These are phyloP conservation scores for Sympetrum striolatum DNA, from an alignment of 2,888 invertebrate genomes.

Conservation along the genomic window DNA sequence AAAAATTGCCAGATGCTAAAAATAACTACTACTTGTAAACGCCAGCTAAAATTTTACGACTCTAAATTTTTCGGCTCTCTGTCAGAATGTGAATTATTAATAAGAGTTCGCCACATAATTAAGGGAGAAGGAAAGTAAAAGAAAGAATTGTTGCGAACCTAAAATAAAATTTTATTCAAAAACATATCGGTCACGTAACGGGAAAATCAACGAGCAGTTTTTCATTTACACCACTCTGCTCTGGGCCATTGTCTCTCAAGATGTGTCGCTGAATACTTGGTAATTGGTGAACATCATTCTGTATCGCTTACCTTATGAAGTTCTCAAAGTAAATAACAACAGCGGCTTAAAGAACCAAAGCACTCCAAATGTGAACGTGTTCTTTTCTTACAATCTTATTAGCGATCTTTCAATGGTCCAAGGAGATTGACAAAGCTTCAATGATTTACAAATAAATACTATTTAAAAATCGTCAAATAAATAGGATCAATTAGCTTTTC, in stretches of 20 bases:
- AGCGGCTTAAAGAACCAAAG: too few relatives aligned
- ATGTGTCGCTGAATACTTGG: neutral
- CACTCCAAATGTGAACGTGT: too few relatives aligned
- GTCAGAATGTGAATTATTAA: neutral
- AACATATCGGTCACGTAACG: constrained; percentile 12
- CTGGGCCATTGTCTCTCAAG: neutral
- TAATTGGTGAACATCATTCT: neutral
- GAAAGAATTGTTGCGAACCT: neutral
- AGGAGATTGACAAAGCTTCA: too few relatives aligned
- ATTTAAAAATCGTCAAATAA: too few relatives aligned
- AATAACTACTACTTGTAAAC: too few relatives aligned
- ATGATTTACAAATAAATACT: too few relatives aligned
- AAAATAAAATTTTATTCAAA: constrained; percentile 11
- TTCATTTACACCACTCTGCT: neutral
- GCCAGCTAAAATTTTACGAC: too few relatives aligned
- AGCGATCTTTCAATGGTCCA: too few relatives aligned
- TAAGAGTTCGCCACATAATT: neutral
- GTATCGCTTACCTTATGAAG: neutral
- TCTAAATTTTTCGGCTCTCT: too few relatives aligned
- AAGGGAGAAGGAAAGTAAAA: neutral
- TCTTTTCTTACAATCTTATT: too few relatives aligned
- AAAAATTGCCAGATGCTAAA: too few relatives aligned
- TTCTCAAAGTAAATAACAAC: neutral
- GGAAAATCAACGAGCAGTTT: neutral
- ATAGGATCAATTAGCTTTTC: too few relatives aligned